Evolutionary conservation across 2,113 vertebrate genomes (phyloP).

Genomic region (Muscicapa adusta): DNA sequence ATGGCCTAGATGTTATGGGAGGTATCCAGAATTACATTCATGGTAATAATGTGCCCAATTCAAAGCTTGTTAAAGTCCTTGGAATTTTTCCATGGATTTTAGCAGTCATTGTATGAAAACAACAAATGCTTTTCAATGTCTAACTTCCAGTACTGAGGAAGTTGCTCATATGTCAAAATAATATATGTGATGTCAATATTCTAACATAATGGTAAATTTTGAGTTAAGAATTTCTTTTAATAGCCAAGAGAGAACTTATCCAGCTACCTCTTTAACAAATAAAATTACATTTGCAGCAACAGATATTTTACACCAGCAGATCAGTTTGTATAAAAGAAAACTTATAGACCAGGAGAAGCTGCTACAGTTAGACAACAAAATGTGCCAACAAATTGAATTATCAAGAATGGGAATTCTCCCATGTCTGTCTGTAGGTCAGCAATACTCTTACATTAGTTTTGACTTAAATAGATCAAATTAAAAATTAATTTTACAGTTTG

Average conservation of each 20-base stretch:
- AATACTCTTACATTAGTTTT: neutral
- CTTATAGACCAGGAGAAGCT: neutral
- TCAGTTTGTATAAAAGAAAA: neutral
- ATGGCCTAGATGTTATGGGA: neutral
- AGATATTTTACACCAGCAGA: neutral
- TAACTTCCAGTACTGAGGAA: neutral
- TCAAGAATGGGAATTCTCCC: neutral
- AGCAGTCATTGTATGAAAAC: neutral
- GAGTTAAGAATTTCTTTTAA: neutral
- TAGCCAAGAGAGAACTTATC: neutral
- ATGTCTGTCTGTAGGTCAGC: neutral
- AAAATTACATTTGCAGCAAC: neutral
- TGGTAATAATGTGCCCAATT: neutral
- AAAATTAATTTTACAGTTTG: neutral
- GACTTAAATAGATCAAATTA: neutral
- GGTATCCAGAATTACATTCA: slow-evolving; percentile 12
- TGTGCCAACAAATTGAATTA: neutral
- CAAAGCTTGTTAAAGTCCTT: slow-evolving; percentile 16
- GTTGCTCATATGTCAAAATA: neutral
- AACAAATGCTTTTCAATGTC: neutral
- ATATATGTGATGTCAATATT: neutral
- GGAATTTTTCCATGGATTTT: slow-evolving; percentile 10
- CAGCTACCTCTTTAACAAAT: neutral
- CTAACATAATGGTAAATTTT: neutral
- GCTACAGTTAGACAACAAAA: neutral